Percentiles rank a stretch among this genome's conserved stretches.
phyloP scores from a whole-genome alignment of 2,113 vertebrate species.

The Chlorocebus sabaeus region DNA sequence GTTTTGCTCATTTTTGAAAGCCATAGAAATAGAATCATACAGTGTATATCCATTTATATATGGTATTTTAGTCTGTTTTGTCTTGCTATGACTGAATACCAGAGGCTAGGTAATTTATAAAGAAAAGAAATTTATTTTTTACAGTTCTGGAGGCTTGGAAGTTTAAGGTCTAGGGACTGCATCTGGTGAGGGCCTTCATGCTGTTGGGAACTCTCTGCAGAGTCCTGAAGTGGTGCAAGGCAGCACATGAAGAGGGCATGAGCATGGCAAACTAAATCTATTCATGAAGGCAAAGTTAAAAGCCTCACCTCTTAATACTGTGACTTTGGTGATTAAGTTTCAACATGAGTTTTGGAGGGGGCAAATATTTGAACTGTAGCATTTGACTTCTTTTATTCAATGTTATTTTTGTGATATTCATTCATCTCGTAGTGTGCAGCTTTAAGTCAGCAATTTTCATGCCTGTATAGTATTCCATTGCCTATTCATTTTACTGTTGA shows the following conservation, averaged over 20 bases:
- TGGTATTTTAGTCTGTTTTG: neutral
- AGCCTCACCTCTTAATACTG: neutral
- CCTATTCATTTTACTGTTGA: neutral
- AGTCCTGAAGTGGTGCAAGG: neutral
- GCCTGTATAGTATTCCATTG: neutral
- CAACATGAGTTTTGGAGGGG: neutral
- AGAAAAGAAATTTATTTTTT: neutral
- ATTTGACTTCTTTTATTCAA: neutral
- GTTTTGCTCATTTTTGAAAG: neutral
- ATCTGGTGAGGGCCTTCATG: neutral
- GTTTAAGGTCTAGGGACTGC: neutral
- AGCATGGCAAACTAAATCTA: neutral
- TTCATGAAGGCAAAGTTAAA: neutral
- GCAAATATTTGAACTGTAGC: neutral
- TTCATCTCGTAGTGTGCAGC: neutral
- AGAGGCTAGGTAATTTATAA: neutral
- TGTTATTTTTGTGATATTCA: neutral
- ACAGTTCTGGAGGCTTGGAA: neutral
- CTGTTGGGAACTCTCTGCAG: neutral
- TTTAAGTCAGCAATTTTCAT: conserved; percentile 2
- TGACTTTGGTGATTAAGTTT: neutral
- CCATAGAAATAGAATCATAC: neutral
- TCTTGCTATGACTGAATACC: neutral
- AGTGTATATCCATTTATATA: neutral
- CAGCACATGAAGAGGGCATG: neutral